Evolutionary conservation across 37 sponge, comb jelly and placozoan species (phyloP).

Genomic region (Spongilla lacustris): DNA sequence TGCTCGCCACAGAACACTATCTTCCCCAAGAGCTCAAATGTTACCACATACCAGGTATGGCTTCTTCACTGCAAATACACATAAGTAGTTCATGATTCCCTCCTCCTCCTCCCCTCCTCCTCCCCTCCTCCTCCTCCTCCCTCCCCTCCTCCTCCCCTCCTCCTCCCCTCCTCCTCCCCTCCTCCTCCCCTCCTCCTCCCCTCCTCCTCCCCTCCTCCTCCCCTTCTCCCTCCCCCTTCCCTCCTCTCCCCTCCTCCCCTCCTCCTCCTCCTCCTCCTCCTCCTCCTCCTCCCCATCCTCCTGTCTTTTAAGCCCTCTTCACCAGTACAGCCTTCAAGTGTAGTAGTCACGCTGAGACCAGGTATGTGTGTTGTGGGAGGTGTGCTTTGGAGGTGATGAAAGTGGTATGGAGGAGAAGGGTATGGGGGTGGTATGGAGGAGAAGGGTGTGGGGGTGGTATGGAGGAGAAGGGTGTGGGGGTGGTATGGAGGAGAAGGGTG

Average conservation of each 20-base stretch:
- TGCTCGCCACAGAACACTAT: constrained; percentile 24
- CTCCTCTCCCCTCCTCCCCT: neutral
- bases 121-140: neutral
- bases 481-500: neutral
- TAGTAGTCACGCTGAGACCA: constrained; percentile 23
- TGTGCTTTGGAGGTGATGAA: neutral
- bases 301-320: constrained; percentile 2
- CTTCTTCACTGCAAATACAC: neutral
- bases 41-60: neutral
- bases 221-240: neutral
- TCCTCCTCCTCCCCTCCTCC: neutral
- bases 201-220: neutral
- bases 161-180: neutral
- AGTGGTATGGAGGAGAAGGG: neutral
- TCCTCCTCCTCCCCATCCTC: neutral
- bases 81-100: neutral
- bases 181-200: neutral
- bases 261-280: neutral
- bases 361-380: neutral
- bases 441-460: neutral
- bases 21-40: constrained; percentile 22
- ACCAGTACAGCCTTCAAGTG: constrained; percentile 9
- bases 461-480: neutral
- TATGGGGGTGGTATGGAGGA: neutral
- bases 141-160: neutral